A percentile compares a stretch with the other conserved stretches of the same genome.
These are phyloP conservation scores for Coracopsis vasa DNA, from an alignment of 2,113 vertebrate genomes.

Conservation along the genomic window DNA sequence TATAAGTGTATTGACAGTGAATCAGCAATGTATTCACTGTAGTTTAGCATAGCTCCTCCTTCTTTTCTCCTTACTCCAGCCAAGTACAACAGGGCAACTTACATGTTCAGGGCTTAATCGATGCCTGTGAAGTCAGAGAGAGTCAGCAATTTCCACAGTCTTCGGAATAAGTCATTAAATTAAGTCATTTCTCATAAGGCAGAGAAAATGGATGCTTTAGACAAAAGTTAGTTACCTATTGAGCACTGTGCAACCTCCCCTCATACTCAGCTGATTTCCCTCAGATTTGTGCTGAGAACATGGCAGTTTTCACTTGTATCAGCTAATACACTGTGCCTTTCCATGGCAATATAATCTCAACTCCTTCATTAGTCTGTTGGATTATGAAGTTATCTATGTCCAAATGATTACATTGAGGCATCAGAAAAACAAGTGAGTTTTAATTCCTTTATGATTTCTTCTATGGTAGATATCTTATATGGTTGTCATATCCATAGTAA, in stretches of 20 bases:
- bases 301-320: not conserved
- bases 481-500: not conserved
- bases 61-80: not conserved
- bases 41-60: not conserved
- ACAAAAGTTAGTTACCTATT: not conserved
- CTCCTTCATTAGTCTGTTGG: not conserved
- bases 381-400: not conserved
- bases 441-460: not conserved
- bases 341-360: not conserved
- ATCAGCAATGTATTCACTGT: not conserved
- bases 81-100: not conserved
- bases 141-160: not conserved
- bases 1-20: not conserved
- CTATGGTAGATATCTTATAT: not conserved
- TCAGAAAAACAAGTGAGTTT: not conserved
- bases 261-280: not conserved
- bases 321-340: not conserved
- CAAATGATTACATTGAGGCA: not conserved
- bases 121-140: not conserved
- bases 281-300: not conserved
- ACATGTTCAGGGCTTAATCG: not conserved
- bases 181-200: not conserved
- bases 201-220: not conserved
- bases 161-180: not conserved
- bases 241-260: not conserved